A percentile compares a stretch with the other conserved stretches of the same genome.
phyloP scores from a whole-genome alignment of 2,797 vertebrate species.

The Pogoniulus pusillus region DNA sequence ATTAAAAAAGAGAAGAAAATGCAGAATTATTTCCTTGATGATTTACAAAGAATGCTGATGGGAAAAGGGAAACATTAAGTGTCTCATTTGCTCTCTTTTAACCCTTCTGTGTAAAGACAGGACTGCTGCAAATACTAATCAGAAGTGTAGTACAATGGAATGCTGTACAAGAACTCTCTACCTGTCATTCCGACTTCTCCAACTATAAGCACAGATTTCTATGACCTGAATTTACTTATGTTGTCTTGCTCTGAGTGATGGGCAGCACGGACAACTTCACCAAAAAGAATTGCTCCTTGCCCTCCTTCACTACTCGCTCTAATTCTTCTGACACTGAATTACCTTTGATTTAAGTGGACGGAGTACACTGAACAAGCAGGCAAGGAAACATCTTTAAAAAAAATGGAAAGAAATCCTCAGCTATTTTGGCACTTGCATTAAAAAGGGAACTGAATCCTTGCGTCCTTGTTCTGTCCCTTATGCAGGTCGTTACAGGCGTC shows the following conservation, averaged over 20 bases:
- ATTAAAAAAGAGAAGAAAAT: conserved; percentile 31
- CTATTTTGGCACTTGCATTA: background rate
- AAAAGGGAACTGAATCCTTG: background rate
- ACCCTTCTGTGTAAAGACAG: background rate
- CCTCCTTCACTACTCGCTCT: background rate
- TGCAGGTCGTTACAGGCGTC: conserved; percentile 2
- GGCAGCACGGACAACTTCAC: background rate
- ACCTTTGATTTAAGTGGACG: background rate
- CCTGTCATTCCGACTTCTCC: background rate
- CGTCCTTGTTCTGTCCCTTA: conserved; percentile 1
- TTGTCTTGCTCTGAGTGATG: background rate
- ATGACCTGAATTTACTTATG: background rate
- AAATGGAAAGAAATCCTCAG: background rate
- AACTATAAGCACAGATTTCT: background rate
- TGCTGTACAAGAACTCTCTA: background rate
- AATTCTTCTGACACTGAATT: background rate
- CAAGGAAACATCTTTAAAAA: background rate
- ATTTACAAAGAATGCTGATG: conserved; percentile 53
- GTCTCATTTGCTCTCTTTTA: conserved; percentile 29
- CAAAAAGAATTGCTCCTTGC: background rate
- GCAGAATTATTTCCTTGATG: conserved; percentile 50
- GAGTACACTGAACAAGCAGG: background rate
- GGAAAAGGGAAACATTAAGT: conserved; percentile 49
- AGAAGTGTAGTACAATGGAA: background rate
- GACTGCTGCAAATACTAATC: background rate